Conservation (phyloP, 2,113 vertebrate species). For the Osmerus mordax region DNA sequence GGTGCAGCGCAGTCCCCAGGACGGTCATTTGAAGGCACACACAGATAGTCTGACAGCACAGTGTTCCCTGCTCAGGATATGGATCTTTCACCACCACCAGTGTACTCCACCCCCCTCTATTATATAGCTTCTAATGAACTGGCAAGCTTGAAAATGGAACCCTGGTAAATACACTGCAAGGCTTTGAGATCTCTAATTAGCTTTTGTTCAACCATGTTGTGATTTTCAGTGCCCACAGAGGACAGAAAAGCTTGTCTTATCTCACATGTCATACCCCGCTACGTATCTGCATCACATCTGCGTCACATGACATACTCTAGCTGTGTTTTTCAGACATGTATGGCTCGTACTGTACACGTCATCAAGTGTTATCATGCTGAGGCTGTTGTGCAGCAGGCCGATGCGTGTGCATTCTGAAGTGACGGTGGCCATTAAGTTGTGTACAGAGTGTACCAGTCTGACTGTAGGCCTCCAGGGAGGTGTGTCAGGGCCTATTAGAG, state of each 20-base stretch:
- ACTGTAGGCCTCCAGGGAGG: slow-evolving; percentile 60
- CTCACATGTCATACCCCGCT: too few relatives aligned
- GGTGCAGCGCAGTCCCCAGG: slow-evolving; percentile 36
- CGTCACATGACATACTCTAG: background rate
- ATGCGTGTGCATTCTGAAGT: slow-evolving; percentile 56
- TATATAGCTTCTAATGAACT: slow-evolving; percentile 34
- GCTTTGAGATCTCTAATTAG: background rate
- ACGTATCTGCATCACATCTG: too few relatives aligned
- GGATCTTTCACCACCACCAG: slow-evolving; percentile 45
- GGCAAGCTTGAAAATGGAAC: slow-evolving; percentile 28
- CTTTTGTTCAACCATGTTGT: background rate
- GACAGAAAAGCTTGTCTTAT: too few relatives aligned
- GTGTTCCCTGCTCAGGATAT: slow-evolving; percentile 25
- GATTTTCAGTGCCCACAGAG: too few relatives aligned
- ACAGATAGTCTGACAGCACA: slow-evolving; percentile 26
- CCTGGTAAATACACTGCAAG: background rate
- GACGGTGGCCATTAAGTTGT: slow-evolving; percentile 67
- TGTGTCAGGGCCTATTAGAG: slow-evolving; percentile 66
- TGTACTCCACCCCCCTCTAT: slow-evolving; percentile 43
- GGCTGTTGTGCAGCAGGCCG: slow-evolving; percentile 48
- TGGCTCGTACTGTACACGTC: too few relatives aligned
- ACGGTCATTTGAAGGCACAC: slow-evolving; percentile 54
- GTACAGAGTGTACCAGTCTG: slow-evolving; percentile 60
- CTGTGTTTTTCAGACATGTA: background rate
- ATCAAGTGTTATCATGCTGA: too few relatives aligned